Evolutionary conservation across 2,797 vertebrate genomes (phyloP).

Genomic region (Channa striata): DNA sequence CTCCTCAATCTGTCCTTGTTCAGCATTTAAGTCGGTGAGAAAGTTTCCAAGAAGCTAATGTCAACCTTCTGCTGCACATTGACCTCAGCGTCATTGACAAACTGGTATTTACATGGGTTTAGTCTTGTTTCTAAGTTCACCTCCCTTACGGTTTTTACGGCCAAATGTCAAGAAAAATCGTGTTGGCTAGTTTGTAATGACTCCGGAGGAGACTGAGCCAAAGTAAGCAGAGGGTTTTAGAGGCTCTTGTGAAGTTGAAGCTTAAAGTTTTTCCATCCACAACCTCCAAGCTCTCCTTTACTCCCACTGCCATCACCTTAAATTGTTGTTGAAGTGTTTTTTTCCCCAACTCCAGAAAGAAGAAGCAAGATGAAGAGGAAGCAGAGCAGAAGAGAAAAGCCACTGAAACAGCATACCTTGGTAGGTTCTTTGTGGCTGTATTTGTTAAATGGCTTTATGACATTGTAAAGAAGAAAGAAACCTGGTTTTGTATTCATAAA

Average conservation of each 20-base stretch:
- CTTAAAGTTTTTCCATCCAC: not conserved
- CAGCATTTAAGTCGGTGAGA: too few species aligned
- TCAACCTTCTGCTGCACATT: too few species aligned
- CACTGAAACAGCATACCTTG: slow-evolving; percentile 95
- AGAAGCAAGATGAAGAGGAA: slow-evolving; percentile 96
- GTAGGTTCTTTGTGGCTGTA: slow-evolving; percentile 68
- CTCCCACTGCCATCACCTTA: not conserved
- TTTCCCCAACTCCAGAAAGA: slow-evolving; percentile 85
- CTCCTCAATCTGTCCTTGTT: not conserved
- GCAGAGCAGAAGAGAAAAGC: slow-evolving; percentile 96
- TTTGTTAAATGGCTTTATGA: not conserved
- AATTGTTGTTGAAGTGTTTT: not conserved
- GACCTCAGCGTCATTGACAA: too few species aligned
- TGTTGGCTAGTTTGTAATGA: not conserved
- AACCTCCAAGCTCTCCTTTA: not conserved
- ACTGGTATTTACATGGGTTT: too few species aligned
- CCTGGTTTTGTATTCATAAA: too few species aligned
- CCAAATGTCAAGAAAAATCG: not conserved
- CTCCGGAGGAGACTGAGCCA: too few species aligned
- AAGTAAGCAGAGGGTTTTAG: not conserved
- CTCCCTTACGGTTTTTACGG: not conserved
- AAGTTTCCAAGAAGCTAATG: too few species aligned
- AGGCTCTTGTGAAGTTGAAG: not conserved
- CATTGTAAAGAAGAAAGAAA: not conserved
- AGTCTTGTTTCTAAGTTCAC: not conserved